A percentile compares a stretch with the other conserved stretches of the same genome.
Conservation (phyloP, 2,113 vertebrate species). For the Syngnathus floridae region DNA sequence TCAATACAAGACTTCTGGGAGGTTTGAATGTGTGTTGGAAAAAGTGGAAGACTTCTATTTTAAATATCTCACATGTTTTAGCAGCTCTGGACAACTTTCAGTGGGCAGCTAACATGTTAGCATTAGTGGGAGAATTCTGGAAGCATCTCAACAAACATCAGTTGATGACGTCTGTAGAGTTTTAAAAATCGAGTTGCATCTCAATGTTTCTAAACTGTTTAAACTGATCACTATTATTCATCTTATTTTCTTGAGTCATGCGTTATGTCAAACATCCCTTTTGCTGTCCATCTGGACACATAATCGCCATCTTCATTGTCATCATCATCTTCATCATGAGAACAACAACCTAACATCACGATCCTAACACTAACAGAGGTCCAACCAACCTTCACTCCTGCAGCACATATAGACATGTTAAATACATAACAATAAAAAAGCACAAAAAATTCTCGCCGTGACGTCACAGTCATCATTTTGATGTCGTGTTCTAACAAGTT, state of each 20-base stretch:
- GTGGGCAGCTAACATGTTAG: too few relatives aligned
- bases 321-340: background rate
- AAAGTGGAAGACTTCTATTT: too few relatives aligned
- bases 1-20: too few relatives aligned
- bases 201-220: too few relatives aligned
- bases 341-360: background rate
- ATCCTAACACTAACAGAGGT: background rate
- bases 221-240: too few relatives aligned
- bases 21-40: too few relatives aligned
- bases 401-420: background rate
- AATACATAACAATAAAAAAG: background rate
- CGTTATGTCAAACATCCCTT: background rate
- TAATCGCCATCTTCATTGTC: background rate
- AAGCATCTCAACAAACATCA: background rate
- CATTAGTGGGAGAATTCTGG: background rate
- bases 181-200: too few relatives aligned
- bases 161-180: background rate
- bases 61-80: background rate
- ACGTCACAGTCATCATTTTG: background rate
- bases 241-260: background rate
- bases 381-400: too few relatives aligned
- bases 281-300: background rate
- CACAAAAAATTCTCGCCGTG: too few relatives aligned
- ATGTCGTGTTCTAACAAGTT: background rate
- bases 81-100: too few relatives aligned